Conservation (phyloP, 2,113 vertebrate species). For the Scatophagus argus region DNA sequence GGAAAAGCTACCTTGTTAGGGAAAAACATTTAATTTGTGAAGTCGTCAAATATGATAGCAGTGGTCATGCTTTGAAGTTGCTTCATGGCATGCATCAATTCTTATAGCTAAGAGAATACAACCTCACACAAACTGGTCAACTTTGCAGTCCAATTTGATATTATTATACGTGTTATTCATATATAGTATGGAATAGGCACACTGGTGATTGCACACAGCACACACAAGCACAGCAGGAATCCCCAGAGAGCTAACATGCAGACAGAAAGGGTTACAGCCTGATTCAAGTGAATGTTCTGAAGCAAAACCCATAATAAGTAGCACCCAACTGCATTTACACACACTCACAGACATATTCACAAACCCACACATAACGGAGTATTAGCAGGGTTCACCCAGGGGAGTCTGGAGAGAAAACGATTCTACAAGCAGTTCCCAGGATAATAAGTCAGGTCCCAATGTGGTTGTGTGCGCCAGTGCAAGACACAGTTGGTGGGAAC, state of each 20-base stretch:
- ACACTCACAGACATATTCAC: conserved; percentile 34
- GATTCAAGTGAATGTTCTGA: conserved; percentile 42
- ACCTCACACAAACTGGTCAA: background rate
- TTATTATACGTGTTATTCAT: no score
- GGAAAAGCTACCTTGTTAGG: background rate
- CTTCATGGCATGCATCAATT: background rate
- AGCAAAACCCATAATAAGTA: conserved; percentile 4
- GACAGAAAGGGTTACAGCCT: conserved; percentile 34
- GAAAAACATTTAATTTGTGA: background rate
- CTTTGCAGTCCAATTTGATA: no score
- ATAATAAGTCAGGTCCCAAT: conserved; percentile 50
- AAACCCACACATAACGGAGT: conserved; percentile 34
- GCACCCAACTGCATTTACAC: conserved; percentile 32
- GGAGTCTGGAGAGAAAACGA: conserved; percentile 58
- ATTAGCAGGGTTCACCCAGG: conserved; percentile 53
- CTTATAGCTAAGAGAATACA: background rate
- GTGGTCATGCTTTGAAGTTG: background rate
- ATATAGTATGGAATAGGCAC: background rate
- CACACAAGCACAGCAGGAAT: conserved; percentile 1
- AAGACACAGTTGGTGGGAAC: conserved; percentile 31
- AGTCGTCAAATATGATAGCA: background rate
- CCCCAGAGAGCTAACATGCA: conserved; percentile 14
- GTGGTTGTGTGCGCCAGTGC: conserved; percentile 19
- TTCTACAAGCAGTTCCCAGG: conserved; percentile 54
- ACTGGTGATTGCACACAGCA: background rate